Percentiles rank a stretch among this genome's conserved stretches.
phyloP scores from a whole-genome alignment of 2,113 vertebrate species.

The Atlantisia rogersi region DNA sequence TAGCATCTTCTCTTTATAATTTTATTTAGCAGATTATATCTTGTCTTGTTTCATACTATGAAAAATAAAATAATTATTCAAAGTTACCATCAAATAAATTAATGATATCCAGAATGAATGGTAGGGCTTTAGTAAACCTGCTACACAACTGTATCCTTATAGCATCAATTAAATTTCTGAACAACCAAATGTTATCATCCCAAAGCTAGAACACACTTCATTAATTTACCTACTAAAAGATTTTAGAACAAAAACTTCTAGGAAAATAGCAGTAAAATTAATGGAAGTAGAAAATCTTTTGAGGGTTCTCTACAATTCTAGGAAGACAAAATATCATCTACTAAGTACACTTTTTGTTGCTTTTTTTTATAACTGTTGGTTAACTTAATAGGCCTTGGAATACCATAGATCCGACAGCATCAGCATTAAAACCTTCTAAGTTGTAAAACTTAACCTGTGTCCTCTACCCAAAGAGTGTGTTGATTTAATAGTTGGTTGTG shows the following conservation, averaged over 20 bases:
- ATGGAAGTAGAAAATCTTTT: neutral
- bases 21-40: conserved; percentile 27
- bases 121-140: neutral
- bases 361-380: neutral
- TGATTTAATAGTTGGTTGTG: neutral
- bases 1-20: neutral
- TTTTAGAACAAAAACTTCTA: neutral
- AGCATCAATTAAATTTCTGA: conserved; percentile 19
- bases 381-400: neutral
- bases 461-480: neutral
- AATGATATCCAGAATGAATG: conserved; percentile 28
- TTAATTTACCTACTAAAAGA: neutral
- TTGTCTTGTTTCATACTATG: neutral
- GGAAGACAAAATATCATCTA: neutral
- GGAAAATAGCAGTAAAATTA: neutral
- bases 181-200: neutral
- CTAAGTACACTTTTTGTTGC: neutral
- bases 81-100: conserved; percentile 11
- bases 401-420: neutral
- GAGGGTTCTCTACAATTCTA: neutral
- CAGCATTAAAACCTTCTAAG: neutral
- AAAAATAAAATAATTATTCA: conserved; percentile 26
- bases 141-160: neutral
- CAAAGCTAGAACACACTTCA: neutral
- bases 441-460: neutral